These are phyloP conservation scores for Sebastes melanostomus DNA, from an alignment of 2,797 vertebrate species.

Conservation along the genomic window DNA sequence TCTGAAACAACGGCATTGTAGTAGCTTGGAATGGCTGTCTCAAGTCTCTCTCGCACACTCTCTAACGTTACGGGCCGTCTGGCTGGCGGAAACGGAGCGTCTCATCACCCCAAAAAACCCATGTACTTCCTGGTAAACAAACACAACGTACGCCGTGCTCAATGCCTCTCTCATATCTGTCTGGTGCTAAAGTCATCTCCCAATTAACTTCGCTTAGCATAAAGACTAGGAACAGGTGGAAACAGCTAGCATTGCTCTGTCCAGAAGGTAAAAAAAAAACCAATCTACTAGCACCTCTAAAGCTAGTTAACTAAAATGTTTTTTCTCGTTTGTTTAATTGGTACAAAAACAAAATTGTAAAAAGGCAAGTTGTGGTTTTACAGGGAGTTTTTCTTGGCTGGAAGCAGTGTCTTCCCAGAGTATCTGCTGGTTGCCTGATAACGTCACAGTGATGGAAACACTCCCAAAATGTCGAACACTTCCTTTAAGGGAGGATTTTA, in stretches of 20 bases:
- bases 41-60: too few species aligned
- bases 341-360: background rate
- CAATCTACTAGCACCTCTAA: background rate
- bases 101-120: too few species aligned
- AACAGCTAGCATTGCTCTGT: too few species aligned
- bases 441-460: background rate
- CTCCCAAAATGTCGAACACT: background rate
- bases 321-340: background rate
- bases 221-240: too few species aligned
- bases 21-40: too few species aligned
- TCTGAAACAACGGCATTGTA: too few species aligned
- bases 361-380: background rate
- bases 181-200: too few species aligned
- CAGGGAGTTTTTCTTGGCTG: background rate
- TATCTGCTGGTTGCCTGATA: background rate
- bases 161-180: too few species aligned
- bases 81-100: too few species aligned
- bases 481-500: background rate
- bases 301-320: background rate
- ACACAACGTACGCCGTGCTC: too few species aligned
- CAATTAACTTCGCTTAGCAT: too few species aligned
- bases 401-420: background rate
- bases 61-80: accelerated
- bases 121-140: too few species aligned
- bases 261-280: background rate